phyloP scores from a whole-genome alignment of 2,113 vertebrate species.

The Lutjanus erythropterus region DNA sequence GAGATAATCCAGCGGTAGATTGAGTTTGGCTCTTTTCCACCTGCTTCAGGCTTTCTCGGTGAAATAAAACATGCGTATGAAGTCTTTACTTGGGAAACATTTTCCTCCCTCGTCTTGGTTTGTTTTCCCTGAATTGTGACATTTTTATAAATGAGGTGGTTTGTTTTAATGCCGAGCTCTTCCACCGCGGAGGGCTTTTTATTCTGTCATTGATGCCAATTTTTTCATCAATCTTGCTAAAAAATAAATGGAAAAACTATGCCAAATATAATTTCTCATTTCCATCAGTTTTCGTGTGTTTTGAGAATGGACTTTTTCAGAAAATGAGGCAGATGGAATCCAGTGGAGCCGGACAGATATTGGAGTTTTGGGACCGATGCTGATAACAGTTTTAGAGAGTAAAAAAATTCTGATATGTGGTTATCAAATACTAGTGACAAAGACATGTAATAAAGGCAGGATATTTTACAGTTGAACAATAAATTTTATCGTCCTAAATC shows the following conservation, averaged over 20 bases:
- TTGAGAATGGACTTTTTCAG: not conserved
- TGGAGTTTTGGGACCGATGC: no score
- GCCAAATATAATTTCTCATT: slow-evolving; percentile 19
- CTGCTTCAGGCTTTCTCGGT: slow-evolving; percentile 12
- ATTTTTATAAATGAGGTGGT: slow-evolving; percentile 34
- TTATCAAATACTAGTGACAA: no score
- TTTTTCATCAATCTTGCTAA: slow-evolving; percentile 18
- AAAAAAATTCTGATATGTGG: no score
- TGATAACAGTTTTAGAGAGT: no score
- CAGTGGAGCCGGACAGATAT: no score
- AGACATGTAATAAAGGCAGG: no score
- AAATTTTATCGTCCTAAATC: no score
- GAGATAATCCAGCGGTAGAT: slow-evolving; percentile 29
- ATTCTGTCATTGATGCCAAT: slow-evolving; percentile 6
- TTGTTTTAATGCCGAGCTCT: slow-evolving; percentile 36
- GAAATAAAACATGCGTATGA: slow-evolving; percentile 28
- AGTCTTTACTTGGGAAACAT: slow-evolving; percentile 17
- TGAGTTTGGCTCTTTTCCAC: slow-evolving; percentile 22
- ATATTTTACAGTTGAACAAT: no score
- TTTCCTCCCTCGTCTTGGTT: slow-evolving; percentile 34
- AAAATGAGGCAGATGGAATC: not conserved
- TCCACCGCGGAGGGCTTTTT: slow-evolving; percentile 27
- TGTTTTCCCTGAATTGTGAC: slow-evolving; percentile 42
- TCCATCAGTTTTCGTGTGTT: slow-evolving; percentile 10
- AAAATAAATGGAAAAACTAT: not conserved